Percentiles rank a stretch among this genome's conserved stretches.
Conservation (phyloP, 2,113 vertebrate genomes). For the Psittacus erithacus region DNA sequence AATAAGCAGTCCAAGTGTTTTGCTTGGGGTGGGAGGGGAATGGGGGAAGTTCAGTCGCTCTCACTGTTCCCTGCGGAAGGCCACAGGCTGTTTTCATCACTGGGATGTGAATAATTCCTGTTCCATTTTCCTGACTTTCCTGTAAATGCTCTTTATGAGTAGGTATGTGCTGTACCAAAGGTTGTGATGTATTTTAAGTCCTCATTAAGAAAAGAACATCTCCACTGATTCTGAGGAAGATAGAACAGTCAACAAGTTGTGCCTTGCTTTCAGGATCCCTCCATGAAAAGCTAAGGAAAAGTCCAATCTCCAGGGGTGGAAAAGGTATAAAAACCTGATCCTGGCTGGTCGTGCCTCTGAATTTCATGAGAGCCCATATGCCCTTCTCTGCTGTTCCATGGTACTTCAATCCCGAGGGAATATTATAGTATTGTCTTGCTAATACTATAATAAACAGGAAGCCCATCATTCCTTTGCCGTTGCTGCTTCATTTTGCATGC, state of each 20-base stretch:
- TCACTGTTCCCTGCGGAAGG: background rate
- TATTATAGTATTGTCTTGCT: background rate
- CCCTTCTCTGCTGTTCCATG: background rate
- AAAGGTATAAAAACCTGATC: background rate
- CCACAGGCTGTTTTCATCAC: background rate
- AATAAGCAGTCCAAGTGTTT: conserved; percentile 29
- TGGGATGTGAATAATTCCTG: background rate
- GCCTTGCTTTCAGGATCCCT: conserved; percentile 64
- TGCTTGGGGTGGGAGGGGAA: background rate
- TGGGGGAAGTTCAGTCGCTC: background rate
- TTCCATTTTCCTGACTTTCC: conserved; percentile 5
- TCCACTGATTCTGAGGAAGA: conserved; percentile 9
- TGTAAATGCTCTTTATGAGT: conserved; percentile 40
- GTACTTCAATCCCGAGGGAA: background rate
- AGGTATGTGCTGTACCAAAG: conserved; percentile 66
- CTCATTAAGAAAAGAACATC: background rate
- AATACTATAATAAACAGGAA: background rate
- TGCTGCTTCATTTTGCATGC: background rate
- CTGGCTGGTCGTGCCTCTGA: background rate
- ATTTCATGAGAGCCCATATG: background rate
- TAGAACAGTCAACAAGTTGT: conserved; percentile 52
- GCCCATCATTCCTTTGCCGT: background rate
- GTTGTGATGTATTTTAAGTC: conserved; percentile 20
- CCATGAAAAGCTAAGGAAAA: background rate
- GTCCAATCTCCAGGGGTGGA: background rate